Percentiles rank a stretch among this genome's conserved stretches.
phyloP scores from a whole-genome alignment of 2,113 vertebrate genomes.

The Onychorhynchus coronatus region DNA sequence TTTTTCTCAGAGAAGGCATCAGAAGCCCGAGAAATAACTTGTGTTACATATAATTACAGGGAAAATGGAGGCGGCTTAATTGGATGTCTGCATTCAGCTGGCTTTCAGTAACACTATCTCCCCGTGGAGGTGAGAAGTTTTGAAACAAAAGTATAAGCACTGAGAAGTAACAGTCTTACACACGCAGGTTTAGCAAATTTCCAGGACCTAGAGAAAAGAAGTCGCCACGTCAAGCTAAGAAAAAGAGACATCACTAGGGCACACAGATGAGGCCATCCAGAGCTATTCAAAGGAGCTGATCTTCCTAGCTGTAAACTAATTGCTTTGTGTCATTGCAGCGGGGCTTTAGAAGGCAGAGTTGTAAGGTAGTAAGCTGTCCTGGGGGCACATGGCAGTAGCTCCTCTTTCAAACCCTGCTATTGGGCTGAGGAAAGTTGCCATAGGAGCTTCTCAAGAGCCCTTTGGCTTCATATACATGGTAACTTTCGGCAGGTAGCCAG shows the following conservation, averaged over 20 bases:
- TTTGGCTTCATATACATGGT: not conserved
- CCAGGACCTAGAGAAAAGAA: not conserved
- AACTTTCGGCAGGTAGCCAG: not conserved
- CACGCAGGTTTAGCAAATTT: not conserved
- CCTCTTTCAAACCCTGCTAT: not conserved
- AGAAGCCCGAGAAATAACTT: not conserved
- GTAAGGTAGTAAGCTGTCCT: not conserved
- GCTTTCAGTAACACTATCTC: not conserved
- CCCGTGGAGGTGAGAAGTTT: accelerated
- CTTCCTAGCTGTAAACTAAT: not conserved
- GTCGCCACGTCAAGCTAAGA: not conserved
- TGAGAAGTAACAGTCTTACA: not conserved
- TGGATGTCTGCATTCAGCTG: not conserved
- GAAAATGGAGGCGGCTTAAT: not conserved
- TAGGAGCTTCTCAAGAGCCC: not conserved
- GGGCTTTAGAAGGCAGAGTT: not conserved
- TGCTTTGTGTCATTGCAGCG: not conserved
- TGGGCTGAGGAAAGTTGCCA: not conserved
- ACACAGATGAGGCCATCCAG: not conserved
- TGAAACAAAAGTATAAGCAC: not conserved
- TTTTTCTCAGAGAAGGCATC: not conserved
- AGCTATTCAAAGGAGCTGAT: accelerated
- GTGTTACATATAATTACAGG: not conserved
- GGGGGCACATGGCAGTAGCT: not conserved
- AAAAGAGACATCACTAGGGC: not conserved